Conservation (phyloP, 2,888 invertebrate species). For the Xestoiulus laeticollis region DNA sequence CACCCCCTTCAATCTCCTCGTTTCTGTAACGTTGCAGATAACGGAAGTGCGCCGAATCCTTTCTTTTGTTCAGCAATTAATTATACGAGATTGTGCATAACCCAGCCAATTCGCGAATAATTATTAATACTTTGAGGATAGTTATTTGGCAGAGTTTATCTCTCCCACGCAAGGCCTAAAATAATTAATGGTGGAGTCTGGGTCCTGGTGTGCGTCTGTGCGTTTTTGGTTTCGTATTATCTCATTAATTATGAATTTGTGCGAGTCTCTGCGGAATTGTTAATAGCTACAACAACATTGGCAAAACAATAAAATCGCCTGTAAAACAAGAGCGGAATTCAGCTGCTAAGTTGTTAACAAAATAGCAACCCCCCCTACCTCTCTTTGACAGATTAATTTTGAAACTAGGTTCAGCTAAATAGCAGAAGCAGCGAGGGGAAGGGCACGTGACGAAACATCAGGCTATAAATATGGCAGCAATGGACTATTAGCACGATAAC, state of each 20-base stretch:
- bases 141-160: constrained; percentile 32
- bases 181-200: constrained; percentile 16
- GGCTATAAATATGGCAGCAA: constrained; percentile 35
- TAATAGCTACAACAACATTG: constrained; percentile 39
- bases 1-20: not conserved
- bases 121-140: constrained; percentile 12
- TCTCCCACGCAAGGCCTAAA: constrained; percentile 30
- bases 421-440: not conserved
- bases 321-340: constrained; percentile 41
- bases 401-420: not conserved
- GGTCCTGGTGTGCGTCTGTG: constrained; percentile 29
- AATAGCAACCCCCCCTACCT: constrained; percentile 30
- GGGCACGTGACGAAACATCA: constrained; percentile 8
- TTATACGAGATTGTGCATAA: not conserved
- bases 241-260: constrained; percentile 40
- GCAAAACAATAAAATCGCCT: constrained; percentile 41
- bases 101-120: not conserved
- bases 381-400: constrained; percentile 43
- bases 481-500: constrained; percentile 43
- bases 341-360: constrained; percentile 38
- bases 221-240: constrained; percentile 34
- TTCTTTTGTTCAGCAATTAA: constrained; percentile 3
- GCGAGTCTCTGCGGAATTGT: constrained; percentile 10
- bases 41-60: constrained; percentile 11
- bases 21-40: not conserved